phyloP scores from a whole-genome alignment of 2,888 invertebrate genomes.

The Schrankia costaestrigalis region DNA sequence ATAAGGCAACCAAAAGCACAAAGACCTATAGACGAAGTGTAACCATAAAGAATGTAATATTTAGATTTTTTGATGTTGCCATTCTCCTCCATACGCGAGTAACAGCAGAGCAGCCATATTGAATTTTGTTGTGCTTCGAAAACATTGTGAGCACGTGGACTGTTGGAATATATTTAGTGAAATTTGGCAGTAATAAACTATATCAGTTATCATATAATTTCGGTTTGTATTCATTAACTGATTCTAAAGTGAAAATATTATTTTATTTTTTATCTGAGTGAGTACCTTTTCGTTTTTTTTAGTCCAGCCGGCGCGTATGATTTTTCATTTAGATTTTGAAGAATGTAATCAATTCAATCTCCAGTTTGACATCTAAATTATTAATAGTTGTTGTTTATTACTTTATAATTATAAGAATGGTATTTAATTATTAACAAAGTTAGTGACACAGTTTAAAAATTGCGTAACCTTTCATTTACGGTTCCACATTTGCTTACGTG shows the following conservation, averaged over 20 bases:
- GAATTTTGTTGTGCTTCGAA: slow-evolving; percentile 82
- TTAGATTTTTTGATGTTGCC: no score
- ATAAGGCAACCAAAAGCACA: no score
- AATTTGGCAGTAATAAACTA: slow-evolving; percentile 74
- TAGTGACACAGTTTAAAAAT: slow-evolving; percentile 61
- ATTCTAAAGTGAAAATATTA: slow-evolving; percentile 46
- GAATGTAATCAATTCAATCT: no score
- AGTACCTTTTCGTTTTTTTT: slow-evolving; percentile 46
- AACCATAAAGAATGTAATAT: no score
- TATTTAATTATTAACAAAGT: slow-evolving; percentile 13
- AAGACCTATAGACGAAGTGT: no score
- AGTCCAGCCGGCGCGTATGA: slow-evolving; percentile 61
- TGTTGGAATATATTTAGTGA: slow-evolving; percentile 65
- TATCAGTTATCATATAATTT: slow-evolving; percentile 51
- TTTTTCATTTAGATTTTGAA: slow-evolving; percentile 57
- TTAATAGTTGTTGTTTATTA: slow-evolving; percentile 3
- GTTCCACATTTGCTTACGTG: slow-evolving; percentile 77
- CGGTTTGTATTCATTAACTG: slow-evolving; percentile 43
- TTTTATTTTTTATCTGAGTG: slow-evolving; percentile 58
- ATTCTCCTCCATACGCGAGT: no score
- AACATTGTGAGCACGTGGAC: slow-evolving; percentile 88
- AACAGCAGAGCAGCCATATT: slow-evolving; percentile 84
- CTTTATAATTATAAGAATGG: slow-evolving; percentile 11
- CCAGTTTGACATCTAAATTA: no score
- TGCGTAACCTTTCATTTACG: slow-evolving; percentile 78